Evolutionary conservation across 1,140 invertebrate species (phyloP), one percentile per base, ranked within the genome.

Genomic region (Agrypnia vestita): DNA sequence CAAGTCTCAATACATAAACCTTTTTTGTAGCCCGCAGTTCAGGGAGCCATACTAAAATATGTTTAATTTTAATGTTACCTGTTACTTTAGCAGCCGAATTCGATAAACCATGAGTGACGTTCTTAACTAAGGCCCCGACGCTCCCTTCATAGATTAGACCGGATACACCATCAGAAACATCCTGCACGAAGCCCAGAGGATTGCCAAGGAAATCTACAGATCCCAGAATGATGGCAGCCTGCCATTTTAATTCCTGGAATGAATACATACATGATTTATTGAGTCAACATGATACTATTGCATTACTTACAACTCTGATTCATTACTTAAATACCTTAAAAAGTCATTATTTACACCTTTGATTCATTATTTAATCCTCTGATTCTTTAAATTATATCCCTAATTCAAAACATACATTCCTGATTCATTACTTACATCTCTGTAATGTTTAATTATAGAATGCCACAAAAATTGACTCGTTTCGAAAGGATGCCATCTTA

Each of bases 171-270:
- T 99, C 97, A 43, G 96, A 95, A 15, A 99, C 93, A 89, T 99
- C 98, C 85, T 96, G 97, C 47, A 99, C 92, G 83, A 99, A 95
- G 11, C 98, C 98, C 46, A 98, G 86, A 11, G 98, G 98, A 91
- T 99, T 99, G 4, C 98, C 98, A 8, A 99, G 91, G 86, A 99
- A 99, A 88, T 99, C 98, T 35, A 98, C 96, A 0, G 98, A 97
- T 0, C 97, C 97, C 69, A 99, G 88, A 85, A 99, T 99, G 77
- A 96, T 95, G 12, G 96, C 95, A 1, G 97, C 97, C 90, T 99
- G 98, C 92, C 97, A 96, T 87, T 96, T 96, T 11, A 99, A 86
- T 89, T 98, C 96, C 93, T 96, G 86, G 53, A 19, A n/a, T 3
- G 4, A 13, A 25, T 19, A 67, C n/a, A n/a, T n/a, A n/a, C n/a